phyloP scores from a whole-genome alignment of 2,113 vertebrate genomes.

The Pipra filicauda region DNA sequence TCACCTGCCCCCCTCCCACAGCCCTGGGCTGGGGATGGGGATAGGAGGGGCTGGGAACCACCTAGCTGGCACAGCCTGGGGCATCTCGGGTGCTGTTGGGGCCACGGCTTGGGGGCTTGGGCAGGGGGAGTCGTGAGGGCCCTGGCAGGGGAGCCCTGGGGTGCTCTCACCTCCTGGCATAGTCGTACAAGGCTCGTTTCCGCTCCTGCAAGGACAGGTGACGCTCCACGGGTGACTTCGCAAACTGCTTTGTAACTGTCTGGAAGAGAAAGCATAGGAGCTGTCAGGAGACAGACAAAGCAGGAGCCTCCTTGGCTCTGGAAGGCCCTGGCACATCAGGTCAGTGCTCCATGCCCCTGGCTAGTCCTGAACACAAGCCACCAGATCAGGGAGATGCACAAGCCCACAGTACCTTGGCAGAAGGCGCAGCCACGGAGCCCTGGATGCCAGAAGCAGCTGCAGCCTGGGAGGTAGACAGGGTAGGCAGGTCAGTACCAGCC shows the following conservation, averaged over 20 bases:
- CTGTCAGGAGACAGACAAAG: neutral
- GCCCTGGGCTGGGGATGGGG: neutral
- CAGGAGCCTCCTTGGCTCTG: neutral
- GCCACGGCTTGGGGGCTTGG: accelerated
- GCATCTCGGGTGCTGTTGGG: neutral
- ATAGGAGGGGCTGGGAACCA: neutral
- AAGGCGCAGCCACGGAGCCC: slow-evolving; percentile 35
- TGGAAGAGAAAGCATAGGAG: neutral
- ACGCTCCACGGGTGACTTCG: slow-evolving; percentile 86
- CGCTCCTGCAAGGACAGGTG: slow-evolving; percentile 95
- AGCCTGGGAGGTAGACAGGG: slow-evolving; percentile 34
- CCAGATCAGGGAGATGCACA: neutral
- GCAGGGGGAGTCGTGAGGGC: too few species aligned
- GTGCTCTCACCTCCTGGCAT: slow-evolving; percentile 88
- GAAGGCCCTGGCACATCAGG: neutral
- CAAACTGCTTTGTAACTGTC: slow-evolving; percentile 71
- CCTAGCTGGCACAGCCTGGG: neutral
- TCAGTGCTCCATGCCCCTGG: neutral
- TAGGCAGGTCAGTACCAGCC: neutral
- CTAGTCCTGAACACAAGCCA: neutral
- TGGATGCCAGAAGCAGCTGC: slow-evolving; percentile 41
- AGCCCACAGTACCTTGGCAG: slow-evolving; percentile 57
- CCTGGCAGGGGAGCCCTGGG: neutral
- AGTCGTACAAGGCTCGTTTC: slow-evolving; percentile 90
- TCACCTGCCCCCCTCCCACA: neutral